Evolutionary conservation across 2,888 invertebrate genomes (phyloP), one percentile per base, ranked within the genome.

Genomic region (Eilema griseolum): DNA sequence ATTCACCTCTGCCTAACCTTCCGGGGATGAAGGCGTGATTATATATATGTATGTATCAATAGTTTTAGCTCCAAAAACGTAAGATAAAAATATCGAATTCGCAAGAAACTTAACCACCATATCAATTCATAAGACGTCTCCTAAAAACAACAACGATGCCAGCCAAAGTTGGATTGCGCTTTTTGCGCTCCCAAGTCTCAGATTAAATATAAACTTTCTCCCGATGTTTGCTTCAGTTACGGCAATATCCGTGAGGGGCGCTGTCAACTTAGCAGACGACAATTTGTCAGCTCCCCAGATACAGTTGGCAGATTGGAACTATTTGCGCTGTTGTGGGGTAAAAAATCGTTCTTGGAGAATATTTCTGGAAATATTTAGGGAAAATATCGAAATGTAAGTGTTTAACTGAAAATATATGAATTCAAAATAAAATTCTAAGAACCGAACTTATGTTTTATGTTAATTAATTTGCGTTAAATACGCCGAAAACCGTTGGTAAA

Each of bases 191-290:
- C 73, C 78, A 84, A 80, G 82, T 82, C 80, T 74, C 79, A 89
- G 91, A 90, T 90, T 90, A 90, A 90, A 92, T 88, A 89, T 87
- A 90, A 92, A 90, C 87, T 91, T 91, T 85, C 75, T 72, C 79
- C 77, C 75, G 77, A 80, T 83, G 81, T 82, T 83, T 83, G 83
- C 80, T 72, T 83, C 83, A 82, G 82, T 82, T 82, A 82, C 82
- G 82, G 86, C 86, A 86, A 89, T 88, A 88, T 88, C 88, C 88
- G 85, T 77, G 72, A 81, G 84, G 83, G 74, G 80, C 74, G 74
- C 84, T 77, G 82, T 83, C 83, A 78, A 74, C 64, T 80, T 80
- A 77, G 76, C 79, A 89, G 88, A 89, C 89, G 86, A 87, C 85
- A 83, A 88, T 89, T 89, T 87, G 86, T 86, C 85, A 83, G 79